Conservation (phyloP, 2,888 invertebrate genomes). For the Polyommatus icarus region DNA sequence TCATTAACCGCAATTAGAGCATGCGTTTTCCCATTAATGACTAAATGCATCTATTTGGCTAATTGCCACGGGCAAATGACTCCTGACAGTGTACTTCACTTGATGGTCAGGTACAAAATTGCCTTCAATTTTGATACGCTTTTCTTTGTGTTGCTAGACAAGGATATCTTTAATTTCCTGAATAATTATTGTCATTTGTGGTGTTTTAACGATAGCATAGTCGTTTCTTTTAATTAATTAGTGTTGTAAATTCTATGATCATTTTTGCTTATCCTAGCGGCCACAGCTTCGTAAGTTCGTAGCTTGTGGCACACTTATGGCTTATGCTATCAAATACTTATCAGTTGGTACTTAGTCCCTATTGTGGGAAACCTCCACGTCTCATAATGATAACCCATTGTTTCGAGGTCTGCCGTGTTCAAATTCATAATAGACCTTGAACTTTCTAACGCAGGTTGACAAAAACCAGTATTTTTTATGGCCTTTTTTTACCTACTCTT, state of each 20-base stretch:
- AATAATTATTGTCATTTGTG: neutral
- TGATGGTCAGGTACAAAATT: neutral
- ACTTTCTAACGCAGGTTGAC: neutral
- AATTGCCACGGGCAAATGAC: neutral
- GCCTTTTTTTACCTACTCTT: neutral
- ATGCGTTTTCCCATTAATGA: constrained; percentile 2
- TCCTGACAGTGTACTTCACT: neutral
- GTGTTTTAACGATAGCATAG: neutral
- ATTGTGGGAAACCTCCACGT: neutral
- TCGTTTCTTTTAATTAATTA: neutral
- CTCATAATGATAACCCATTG: neutral
- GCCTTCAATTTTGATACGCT: neutral
- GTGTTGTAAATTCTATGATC: neutral
- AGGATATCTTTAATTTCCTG: neutral
- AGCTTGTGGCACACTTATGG: too few relatives aligned
- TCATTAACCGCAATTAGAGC: constrained; percentile 9
- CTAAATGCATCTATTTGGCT: neutral
- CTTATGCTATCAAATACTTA: neutral
- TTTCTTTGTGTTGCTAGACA: neutral
- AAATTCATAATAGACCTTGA: neutral
- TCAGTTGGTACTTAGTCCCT: neutral
- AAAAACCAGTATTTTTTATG: neutral
- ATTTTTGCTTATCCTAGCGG: neutral
- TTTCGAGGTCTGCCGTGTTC: neutral
- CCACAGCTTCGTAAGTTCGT: neutral